Conservation (phyloP, 1,140 invertebrate genomes). For the Stratiolaelaps scimitus region DNA sequence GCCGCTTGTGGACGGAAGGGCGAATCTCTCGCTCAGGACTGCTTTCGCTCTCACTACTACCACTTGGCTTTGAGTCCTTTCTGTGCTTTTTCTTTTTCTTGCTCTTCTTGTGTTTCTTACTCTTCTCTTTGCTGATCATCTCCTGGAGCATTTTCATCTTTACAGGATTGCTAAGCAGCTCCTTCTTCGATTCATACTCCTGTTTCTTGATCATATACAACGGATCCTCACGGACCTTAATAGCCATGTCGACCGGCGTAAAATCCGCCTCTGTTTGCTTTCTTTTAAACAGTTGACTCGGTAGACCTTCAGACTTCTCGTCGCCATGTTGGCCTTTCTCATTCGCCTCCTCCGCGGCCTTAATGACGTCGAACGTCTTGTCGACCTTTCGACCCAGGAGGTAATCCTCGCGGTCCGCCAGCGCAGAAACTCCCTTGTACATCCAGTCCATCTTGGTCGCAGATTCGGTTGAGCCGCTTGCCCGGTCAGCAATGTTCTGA, state of each 20-base stretch:
- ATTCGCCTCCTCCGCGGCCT: slow-evolving; percentile 48
- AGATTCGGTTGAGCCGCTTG: slow-evolving; percentile 36
- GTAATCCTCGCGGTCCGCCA: slow-evolving; percentile 71
- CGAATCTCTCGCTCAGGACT: slow-evolving; percentile 28
- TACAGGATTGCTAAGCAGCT: slow-evolving; percentile 75
- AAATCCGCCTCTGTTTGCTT: slow-evolving; percentile 24
- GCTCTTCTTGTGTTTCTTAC: slow-evolving; percentile 33
- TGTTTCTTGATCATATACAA: slow-evolving; percentile 67
- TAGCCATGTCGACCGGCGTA: slow-evolving; percentile 53
- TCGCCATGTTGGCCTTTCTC: slow-evolving; percentile 32
- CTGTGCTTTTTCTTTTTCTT: slow-evolving; percentile 37
- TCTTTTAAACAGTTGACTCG: background rate
- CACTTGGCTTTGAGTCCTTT: slow-evolving; percentile 33
- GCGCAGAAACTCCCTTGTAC: slow-evolving; percentile 67
- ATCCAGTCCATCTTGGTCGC: slow-evolving; percentile 62
- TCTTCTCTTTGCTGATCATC: slow-evolving; percentile 45
- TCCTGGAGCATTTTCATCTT: slow-evolving; percentile 68
- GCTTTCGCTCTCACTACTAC: slow-evolving; percentile 28
- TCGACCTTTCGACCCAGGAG: slow-evolving; percentile 73
- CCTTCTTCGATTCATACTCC: slow-evolving; percentile 63
- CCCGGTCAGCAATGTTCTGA: slow-evolving; percentile 28
- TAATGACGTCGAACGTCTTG: slow-evolving; percentile 60
- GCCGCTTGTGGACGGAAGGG: too few relatives aligned
- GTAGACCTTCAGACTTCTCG: slow-evolving; percentile 1
- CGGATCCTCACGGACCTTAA: slow-evolving; percentile 80